A percentile compares a stretch with the other conserved stretches of the same genome.
Evolutionary conservation across 1,140 invertebrate genomes (phyloP).

Genomic region (Diprion similis): DNA sequence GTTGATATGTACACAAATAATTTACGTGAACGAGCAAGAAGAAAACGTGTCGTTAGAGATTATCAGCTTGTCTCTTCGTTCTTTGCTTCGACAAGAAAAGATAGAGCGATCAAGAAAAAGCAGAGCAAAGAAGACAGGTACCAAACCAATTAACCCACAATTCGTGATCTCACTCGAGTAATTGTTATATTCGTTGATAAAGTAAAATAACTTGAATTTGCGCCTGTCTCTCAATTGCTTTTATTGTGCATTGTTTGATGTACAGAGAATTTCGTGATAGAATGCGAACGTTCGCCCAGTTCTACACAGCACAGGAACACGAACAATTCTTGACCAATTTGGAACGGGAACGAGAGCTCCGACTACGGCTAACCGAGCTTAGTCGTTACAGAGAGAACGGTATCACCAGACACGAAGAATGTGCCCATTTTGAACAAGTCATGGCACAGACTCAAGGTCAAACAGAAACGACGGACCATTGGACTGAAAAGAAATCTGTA

Average conservation of each 20-base stretch:
- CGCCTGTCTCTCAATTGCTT: background rate
- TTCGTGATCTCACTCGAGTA: background rate
- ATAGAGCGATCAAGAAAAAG: slow-evolving; percentile 67
- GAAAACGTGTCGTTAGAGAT: slow-evolving; percentile 87
- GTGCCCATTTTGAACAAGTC: slow-evolving; percentile 81
- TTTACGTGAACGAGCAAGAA: slow-evolving; percentile 82
- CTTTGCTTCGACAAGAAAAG: slow-evolving; percentile 68
- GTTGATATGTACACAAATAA: slow-evolving; percentile 90
- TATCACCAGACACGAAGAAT: slow-evolving; percentile 80
- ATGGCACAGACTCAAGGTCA: slow-evolving; percentile 55
- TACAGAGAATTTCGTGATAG: slow-evolving; percentile 79
- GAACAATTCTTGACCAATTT: slow-evolving; percentile 78
- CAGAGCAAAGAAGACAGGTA: slow-evolving; percentile 78
- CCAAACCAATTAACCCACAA: slow-evolving; percentile 22
- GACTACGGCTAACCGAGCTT: slow-evolving; percentile 81
- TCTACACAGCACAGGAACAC: slow-evolving; percentile 85
- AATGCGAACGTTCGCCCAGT: slow-evolving; percentile 85
- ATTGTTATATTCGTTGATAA: background rate
- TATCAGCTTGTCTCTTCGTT: slow-evolving; percentile 85
- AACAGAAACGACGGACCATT: slow-evolving; percentile 52
- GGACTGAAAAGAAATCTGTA: slow-evolving; percentile 67
- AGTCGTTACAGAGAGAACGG: slow-evolving; percentile 83
- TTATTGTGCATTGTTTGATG: slow-evolving; percentile 26
- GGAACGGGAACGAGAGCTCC: slow-evolving; percentile 83
- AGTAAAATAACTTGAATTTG: slow-evolving; percentile 3